phyloP scores from a whole-genome alignment of 2,888 invertebrate species.

The Pyrochroa serraticornis region DNA sequence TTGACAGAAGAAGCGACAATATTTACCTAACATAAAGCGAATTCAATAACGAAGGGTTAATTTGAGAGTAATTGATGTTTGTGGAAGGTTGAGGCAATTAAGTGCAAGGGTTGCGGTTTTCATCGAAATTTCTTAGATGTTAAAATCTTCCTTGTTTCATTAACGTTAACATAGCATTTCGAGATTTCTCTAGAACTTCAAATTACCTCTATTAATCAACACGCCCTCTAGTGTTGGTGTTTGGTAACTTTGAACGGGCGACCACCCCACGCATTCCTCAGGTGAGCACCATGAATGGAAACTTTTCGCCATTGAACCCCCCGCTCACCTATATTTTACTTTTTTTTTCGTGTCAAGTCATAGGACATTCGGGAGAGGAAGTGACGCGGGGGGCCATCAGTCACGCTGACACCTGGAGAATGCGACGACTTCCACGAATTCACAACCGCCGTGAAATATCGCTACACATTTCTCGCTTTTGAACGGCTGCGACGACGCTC shows the following conservation, averaged over 20 bases:
- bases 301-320: constrained; percentile 26
- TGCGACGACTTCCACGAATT: constrained; percentile 56
- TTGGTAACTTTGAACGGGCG: constrained; percentile 9
- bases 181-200: too few relatives aligned
- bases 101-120: too few relatives aligned
- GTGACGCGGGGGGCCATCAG: constrained; percentile 54
- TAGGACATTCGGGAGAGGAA: constrained; percentile 42
- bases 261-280: constrained; percentile 32
- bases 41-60: too few relatives aligned
- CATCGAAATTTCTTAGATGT: too few relatives aligned
- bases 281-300: constrained; percentile 34
- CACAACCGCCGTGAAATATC: constrained; percentile 50
- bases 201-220: too few relatives aligned
- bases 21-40: too few relatives aligned
- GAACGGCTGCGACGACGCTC: constrained; percentile 41
- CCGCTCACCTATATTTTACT: constrained; percentile 4
- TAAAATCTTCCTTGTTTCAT: too few relatives aligned
- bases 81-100: too few relatives aligned
- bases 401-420: constrained; percentile 57
- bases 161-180: too few relatives aligned
- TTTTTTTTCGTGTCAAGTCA: constrained; percentile 36
- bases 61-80: too few relatives aligned
- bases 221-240: not conserved
- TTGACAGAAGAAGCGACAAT: too few relatives aligned
- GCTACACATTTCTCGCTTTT: constrained; percentile 47